Evolutionary conservation across 2,888 invertebrate genomes (phyloP).

Genomic region (Nemoura dubitans): DNA sequence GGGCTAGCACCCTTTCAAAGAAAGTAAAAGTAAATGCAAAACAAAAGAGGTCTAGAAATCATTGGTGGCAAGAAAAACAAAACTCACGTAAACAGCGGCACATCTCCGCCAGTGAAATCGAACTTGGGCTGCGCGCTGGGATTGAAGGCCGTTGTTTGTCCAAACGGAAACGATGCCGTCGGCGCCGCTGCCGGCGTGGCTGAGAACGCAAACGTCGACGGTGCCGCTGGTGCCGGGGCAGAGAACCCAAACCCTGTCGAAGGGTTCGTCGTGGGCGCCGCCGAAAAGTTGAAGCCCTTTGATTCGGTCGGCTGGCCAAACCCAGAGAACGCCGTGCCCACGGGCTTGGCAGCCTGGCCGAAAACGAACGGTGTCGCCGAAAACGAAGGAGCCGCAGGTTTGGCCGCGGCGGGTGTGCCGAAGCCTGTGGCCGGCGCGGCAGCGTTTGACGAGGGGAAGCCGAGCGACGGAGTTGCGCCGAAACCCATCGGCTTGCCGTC

Average conservation of each 20-base stretch:
- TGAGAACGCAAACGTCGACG: conserved; percentile 33
- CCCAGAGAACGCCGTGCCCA: background rate
- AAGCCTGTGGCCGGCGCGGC: background rate
- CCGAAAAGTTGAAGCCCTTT: conserved; percentile 44
- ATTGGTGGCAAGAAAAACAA: too few relatives aligned
- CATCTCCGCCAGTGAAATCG: conserved; percentile 63
- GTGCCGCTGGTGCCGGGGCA: conserved; percentile 19
- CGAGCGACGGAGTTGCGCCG: background rate
- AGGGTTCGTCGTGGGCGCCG: conserved; percentile 23
- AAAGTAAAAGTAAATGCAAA: too few relatives aligned
- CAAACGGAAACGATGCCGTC: background rate
- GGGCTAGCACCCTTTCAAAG: too few relatives aligned
- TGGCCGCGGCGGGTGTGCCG: background rate
- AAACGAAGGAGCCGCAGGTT: background rate
- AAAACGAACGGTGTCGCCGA: background rate
- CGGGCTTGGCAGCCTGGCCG: conserved; percentile 10
- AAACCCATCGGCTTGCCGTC: background rate
- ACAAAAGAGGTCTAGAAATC: too few relatives aligned
- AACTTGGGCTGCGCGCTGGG: conserved; percentile 62
- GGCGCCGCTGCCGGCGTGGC: conserved; percentile 4
- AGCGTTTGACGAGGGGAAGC: background rate
- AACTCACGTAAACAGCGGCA: conserved; percentile 62
- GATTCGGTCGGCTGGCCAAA: conserved; percentile 9
- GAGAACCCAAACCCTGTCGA: conserved; percentile 40
- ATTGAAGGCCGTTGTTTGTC: conserved; percentile 57